Percentiles rank a stretch among this genome's conserved stretches.
Conservation (phyloP, 2,113 vertebrate genomes). For the Hippoglossus stenolepis region DNA sequence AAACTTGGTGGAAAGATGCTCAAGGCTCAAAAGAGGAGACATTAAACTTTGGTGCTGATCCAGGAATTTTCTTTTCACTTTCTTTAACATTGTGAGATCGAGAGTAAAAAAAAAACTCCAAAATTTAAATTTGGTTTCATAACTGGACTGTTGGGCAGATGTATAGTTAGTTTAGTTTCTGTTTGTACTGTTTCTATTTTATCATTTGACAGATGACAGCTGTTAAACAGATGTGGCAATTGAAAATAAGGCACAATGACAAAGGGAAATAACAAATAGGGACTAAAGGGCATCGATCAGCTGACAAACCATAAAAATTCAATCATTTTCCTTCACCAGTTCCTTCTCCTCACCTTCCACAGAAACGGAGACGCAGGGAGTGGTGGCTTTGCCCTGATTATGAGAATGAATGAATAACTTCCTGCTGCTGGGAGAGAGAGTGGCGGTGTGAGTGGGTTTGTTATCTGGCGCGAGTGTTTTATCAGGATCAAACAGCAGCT, state of each 20-base stretch:
- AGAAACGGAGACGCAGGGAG: conserved; percentile 47
- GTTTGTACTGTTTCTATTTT: not conserved
- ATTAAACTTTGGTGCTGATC: no score
- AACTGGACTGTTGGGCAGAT: no score
- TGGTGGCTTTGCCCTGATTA: conserved; percentile 47
- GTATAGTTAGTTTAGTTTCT: not conserved
- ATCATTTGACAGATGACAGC: not conserved
- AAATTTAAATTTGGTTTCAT: no score
- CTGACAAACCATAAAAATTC: not conserved
- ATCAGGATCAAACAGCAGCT: conserved; percentile 77
- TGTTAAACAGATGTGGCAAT: not conserved
- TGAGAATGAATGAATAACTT: conserved; percentile 78
- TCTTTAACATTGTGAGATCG: no score
- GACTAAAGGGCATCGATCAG: not conserved
- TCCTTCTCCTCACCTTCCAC: conserved; percentile 27
- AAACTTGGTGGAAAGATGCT: no score
- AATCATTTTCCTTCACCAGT: not conserved
- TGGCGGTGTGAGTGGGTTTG: conserved; percentile 48
- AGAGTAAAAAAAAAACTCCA: no score
- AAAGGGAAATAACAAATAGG: not conserved
- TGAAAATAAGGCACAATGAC: no score
- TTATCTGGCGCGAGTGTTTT: conserved; percentile 70
- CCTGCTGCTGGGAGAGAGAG: conserved; percentile 44
- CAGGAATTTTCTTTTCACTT: no score
- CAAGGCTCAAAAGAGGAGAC: no score